Evolutionary conservation across 2,888 invertebrate genomes (phyloP).

Genomic region (Ernsta delagoae): DNA sequence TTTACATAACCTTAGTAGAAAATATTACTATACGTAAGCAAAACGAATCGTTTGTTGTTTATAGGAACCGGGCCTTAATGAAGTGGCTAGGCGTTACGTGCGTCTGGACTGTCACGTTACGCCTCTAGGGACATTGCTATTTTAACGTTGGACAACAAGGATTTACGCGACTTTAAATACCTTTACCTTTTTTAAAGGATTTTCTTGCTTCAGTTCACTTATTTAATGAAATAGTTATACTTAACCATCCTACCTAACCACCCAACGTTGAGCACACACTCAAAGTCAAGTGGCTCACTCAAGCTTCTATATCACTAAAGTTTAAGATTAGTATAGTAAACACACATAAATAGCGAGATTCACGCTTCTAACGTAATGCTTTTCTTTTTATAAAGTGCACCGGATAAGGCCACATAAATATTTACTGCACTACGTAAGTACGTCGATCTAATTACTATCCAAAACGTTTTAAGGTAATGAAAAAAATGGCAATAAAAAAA

Average conservation of each 20-base stretch:
- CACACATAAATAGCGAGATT: constrained; percentile 42
- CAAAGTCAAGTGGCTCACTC: too few species aligned
- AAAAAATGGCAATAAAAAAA: too few species aligned
- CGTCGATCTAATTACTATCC: too few species aligned
- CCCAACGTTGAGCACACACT: too few species aligned
- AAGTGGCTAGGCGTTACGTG: constrained; percentile 1
- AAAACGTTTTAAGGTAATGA: too few species aligned
- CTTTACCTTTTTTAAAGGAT: too few species aligned
- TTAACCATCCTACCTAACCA: too few species aligned
- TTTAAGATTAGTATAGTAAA: constrained; percentile 21
- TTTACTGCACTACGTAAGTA: too few species aligned
- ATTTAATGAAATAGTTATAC: background rate
- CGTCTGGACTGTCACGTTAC: background rate
- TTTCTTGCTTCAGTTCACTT: background rate
- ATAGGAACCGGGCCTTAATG: too few species aligned
- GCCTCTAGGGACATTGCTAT: background rate
- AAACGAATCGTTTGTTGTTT: too few species aligned
- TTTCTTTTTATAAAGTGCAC: constrained; percentile 43
- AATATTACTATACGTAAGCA: too few species aligned
- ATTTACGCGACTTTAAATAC: background rate
- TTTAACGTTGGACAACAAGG: background rate
- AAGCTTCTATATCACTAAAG: constrained; percentile 8
- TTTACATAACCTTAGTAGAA: too few species aligned
- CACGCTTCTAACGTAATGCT: constrained; percentile 40
- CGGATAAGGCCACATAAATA: constrained; percentile 3